Conservation (phyloP, 1,140 invertebrate genomes). For the Drosophila sp. region DNA sequence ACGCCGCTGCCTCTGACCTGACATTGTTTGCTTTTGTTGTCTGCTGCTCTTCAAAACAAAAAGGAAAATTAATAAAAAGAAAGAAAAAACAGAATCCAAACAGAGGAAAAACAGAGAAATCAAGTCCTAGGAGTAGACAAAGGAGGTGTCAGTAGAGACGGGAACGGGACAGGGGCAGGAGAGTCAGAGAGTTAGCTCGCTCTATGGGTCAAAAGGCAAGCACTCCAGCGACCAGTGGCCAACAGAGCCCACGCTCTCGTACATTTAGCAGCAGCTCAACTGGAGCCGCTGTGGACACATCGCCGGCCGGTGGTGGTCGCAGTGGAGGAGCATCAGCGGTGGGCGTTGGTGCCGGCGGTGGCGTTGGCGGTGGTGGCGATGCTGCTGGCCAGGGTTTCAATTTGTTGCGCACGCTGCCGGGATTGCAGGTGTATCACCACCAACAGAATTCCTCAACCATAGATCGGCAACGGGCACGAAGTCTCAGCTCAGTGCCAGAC, state of each 20-base stretch:
- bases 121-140: conserved; percentile 1
- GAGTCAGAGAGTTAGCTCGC: conserved; percentile 18
- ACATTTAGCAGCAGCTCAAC: conserved; percentile 91
- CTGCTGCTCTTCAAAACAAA: conserved; percentile 45
- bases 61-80: conserved; percentile 13
- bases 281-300: conserved; percentile 86
- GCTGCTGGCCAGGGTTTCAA: conserved; percentile 87
- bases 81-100: conserved; percentile 14
- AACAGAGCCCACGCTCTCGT: conserved; percentile 88
- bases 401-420: conserved; percentile 88
- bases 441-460: conserved; percentile 70
- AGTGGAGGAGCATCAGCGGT: conserved; percentile 1
- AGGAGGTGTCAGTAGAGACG: conserved; percentile 16
- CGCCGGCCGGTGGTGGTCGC: conserved; percentile 33
- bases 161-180: conserved; percentile 15
- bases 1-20: conserved; percentile 28
- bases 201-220: conserved; percentile 93
- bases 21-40: conserved; percentile 77
- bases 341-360: conserved; percentile 7
- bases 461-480: conserved; percentile 91
- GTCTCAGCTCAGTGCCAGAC: conserved; percentile 92
- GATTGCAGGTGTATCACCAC: conserved; percentile 86
- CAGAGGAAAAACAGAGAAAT: background rate
- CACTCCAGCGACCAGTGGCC: conserved; percentile 88
- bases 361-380: conserved; percentile 62